These are phyloP conservation scores for Hippoglossus stenolepis DNA, from an alignment of 2,113 vertebrate genomes.

Conservation along the genomic window DNA sequence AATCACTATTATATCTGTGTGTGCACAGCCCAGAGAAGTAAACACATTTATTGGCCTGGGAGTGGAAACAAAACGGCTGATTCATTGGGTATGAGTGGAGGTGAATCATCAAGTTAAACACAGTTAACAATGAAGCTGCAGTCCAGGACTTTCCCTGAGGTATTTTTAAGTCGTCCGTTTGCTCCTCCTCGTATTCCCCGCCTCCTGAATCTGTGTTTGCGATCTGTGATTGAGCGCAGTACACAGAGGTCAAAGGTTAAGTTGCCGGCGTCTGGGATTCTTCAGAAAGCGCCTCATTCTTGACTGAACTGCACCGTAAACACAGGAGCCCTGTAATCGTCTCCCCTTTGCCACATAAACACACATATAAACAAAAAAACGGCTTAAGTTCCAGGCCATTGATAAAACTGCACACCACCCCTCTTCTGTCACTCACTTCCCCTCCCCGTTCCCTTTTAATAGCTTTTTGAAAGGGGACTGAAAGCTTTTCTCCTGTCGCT, in stretches of 20 bases:
- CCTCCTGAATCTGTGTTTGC: constrained; percentile 55
- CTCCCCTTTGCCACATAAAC: constrained; percentile 53
- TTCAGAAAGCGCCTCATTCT: constrained; percentile 63
- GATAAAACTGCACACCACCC: constrained; percentile 64
- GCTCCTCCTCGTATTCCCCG: constrained; percentile 29
- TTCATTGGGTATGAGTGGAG: constrained; percentile 24
- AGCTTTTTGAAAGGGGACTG: constrained; percentile 81
- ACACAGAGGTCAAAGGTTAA: constrained; percentile 69
- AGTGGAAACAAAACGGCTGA: constrained; percentile 17
- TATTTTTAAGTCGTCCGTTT: constrained; percentile 30
- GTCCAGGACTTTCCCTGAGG: constrained; percentile 27
- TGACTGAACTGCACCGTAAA: constrained; percentile 48
- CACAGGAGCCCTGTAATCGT: constrained; percentile 45
- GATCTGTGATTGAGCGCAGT: constrained; percentile 56
- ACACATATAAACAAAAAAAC: constrained; percentile 47
- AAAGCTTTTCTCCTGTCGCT: constrained; percentile 79
- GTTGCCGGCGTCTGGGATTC: constrained; percentile 67
- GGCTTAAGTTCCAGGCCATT: constrained; percentile 75
- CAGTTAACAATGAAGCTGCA: constrained; percentile 37
- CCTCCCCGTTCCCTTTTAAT: constrained; percentile 74
- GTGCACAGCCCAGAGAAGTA: constrained; percentile 27
- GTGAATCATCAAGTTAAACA: constrained; percentile 30
- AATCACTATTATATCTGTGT: constrained; percentile 27
- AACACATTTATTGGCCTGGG: constrained; percentile 16
- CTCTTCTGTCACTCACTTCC: constrained; percentile 45